These are phyloP conservation scores for Podiceps cristatus DNA, from an alignment of 2,113 vertebrate species.

Conservation along the genomic window DNA sequence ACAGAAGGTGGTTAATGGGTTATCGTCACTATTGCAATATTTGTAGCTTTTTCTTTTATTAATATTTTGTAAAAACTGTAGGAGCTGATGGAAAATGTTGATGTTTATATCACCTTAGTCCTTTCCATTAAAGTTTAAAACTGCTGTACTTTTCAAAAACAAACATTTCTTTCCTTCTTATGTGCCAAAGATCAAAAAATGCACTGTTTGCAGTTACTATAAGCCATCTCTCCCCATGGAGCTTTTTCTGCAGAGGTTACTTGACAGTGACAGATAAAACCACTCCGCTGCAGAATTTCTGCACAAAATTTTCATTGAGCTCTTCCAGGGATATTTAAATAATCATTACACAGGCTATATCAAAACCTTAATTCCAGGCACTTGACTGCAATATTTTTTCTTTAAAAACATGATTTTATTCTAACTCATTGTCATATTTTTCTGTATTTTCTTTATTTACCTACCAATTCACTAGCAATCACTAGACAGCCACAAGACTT, in stretches of 20 bases:
- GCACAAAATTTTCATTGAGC: neutral
- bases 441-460: neutral
- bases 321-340: neutral
- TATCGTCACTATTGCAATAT: neutral
- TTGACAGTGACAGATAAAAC: neutral
- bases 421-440: neutral
- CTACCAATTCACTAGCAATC: neutral
- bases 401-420: neutral
- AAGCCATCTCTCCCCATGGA: neutral
- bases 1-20: neutral
- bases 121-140: neutral
- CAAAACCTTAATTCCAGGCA: neutral
- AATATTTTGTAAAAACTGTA: neutral
- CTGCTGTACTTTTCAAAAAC: neutral
- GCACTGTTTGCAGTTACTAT: neutral
- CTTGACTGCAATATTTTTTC: neutral
- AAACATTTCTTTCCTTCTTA: neutral
- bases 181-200: neutral
- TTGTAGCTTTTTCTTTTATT: neutral
- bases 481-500: neutral
- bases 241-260: neutral
- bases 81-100: neutral
- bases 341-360: neutral
- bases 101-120: neutral
- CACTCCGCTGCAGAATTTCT: neutral